A percentile compares a stretch with the other conserved stretches of the same genome.
Evolutionary conservation across 2,797 vertebrate species (phyloP).

Genomic region (Muscicapa comitata): DNA sequence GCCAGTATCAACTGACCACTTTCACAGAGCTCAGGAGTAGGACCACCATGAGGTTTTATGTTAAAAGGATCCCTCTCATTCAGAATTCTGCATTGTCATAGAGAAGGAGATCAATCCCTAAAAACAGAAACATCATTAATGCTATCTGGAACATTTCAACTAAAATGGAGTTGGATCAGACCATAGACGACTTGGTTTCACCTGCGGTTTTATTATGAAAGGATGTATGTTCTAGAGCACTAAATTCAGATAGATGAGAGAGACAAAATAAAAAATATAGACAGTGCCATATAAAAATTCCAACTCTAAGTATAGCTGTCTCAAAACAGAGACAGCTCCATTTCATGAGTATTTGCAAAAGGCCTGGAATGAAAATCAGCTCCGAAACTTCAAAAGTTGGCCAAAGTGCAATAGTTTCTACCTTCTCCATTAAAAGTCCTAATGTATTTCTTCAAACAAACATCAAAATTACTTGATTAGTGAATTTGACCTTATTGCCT

Average conservation of each 20-base stretch:
- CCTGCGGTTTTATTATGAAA: not conserved
- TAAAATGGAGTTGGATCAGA: not conserved
- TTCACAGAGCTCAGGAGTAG: not conserved
- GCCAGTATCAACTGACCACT: not conserved
- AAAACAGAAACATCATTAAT: not conserved
- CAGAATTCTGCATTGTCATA: not conserved
- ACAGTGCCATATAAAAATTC: not conserved
- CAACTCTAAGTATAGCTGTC: not conserved
- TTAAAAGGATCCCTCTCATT: not conserved
- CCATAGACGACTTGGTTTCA: not conserved
- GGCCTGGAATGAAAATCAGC: not conserved
- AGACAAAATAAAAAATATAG: not conserved
- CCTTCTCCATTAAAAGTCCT: not conserved
- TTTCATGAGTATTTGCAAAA: not conserved
- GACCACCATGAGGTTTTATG: not conserved
- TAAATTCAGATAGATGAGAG: not conserved
- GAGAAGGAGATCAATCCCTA: not conserved
- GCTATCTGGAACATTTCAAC: not conserved
- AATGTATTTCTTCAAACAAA: not conserved
- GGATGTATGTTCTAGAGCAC: not conserved
- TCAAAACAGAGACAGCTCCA: not conserved
- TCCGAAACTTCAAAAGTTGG: not conserved
- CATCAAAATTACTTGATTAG: not conserved
- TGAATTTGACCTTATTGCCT: not conserved
- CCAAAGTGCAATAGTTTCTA: not conserved